Base-by-base conservation (phyloP, 2,113 vertebrate species). In the Ia io region DNA sequence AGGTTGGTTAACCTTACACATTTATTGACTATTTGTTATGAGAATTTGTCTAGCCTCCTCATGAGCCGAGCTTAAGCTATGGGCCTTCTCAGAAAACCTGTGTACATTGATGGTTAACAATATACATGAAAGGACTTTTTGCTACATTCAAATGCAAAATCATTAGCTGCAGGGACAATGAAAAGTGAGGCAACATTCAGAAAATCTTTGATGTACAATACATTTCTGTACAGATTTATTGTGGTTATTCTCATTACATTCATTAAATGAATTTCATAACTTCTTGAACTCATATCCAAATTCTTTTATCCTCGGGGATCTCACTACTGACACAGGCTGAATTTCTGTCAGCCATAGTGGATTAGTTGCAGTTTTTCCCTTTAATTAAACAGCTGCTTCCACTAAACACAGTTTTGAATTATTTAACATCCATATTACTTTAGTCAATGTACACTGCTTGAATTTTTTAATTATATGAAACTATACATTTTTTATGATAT, bases 291-390 rank as follows among this genome's bases (percentile, higher is more conserved):
- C 96, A 94, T 98, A 97, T 97, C 91, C 70, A 65, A 97, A 93
- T 97, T 98, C 92, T 97, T 92, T 97, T 97, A 83, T 98, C 96
- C 97, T 98, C 92, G 53, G 97, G 97, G 97, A 96, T 98, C 98
- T 98, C 95, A 97, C 96, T 92, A 97, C 95, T 95, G 74, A 91
- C 97, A 96, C 93, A 98, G 98, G 97, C 98, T 97, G 96, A 98
- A 97, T 98, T 98, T 99, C 98, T 98, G 97, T 98, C 98, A 98
- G 97, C 97, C 93, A 71, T 95, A 98, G 97, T 98, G 97, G 98
- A 98, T 98, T 98, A 98, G 98, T 98, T 98, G 97, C 97, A 98
- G 98, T 98, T 98, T 98, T 97, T 99, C 98, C 98, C 98, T 98
- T 98, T 98, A 99, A 98, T 99, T 98, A 98, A 98, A 98, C 98